phyloP scores from a whole-genome alignment of 2,888 invertebrate species.

The Lamellibrachia columna region DNA sequence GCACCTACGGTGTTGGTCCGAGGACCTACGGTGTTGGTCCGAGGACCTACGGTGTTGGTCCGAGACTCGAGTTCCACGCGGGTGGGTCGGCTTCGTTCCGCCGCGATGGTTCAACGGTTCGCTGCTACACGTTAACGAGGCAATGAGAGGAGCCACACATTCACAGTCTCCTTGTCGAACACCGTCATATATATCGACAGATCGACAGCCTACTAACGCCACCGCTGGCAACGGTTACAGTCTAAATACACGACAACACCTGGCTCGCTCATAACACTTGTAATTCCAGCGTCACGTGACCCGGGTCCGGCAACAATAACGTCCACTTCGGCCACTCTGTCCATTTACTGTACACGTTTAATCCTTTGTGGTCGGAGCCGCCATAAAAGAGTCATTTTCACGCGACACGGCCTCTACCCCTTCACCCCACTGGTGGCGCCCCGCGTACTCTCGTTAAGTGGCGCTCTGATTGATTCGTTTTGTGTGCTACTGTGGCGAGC shows the following conservation, averaged over 20 bases:
- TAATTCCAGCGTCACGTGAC: neutral
- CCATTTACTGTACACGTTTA: slow-evolving; percentile 2
- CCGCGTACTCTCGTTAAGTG: neutral
- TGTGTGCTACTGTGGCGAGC: neutral
- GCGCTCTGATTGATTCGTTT: neutral
- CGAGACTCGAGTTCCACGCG: neutral
- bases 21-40: neutral
- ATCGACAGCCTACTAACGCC: neutral
- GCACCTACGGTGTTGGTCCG: neutral
- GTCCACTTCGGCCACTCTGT: neutral
- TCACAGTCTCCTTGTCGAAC: neutral
- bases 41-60: neutral
- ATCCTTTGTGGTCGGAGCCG: slow-evolving; percentile 1
- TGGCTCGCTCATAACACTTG: neutral
- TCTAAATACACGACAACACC: neutral
- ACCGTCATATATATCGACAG: neutral
- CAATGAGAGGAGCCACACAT: neutral
- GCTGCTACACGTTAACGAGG: neutral
- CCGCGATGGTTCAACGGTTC: neutral
- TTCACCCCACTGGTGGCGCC: neutral
- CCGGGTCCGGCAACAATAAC: neutral
- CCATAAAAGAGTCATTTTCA: slow-evolving; percentile 4
- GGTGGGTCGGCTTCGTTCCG: neutral
- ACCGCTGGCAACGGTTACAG: neutral
- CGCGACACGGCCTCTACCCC: neutral